A percentile compares a stretch with the other conserved stretches of the same genome.
Conservation (phyloP, 2,797 vertebrate species). For the Pogoniulus pusillus region DNA sequence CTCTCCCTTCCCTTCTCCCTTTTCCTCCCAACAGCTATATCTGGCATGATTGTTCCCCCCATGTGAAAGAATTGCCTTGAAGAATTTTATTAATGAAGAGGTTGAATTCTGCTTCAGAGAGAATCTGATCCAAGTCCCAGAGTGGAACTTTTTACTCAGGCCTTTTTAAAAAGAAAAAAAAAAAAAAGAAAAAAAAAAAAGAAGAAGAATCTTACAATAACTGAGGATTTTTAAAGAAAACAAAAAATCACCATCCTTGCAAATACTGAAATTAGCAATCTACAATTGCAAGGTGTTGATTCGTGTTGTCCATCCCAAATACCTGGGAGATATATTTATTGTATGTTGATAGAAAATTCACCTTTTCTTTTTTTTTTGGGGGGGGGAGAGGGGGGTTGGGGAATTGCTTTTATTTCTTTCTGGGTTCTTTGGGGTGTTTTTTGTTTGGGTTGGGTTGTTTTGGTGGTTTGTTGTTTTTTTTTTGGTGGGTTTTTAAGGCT, state of each 20-base stretch:
- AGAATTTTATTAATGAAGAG: constrained; percentile 83
- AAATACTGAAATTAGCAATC: constrained; percentile 81
- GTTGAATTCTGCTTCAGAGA: constrained; percentile 82
- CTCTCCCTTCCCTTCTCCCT: constrained; percentile 47
- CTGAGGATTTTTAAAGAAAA: constrained; percentile 84
- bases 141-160: constrained; percentile 95
- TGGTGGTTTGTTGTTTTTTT: not conserved
- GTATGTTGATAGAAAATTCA: constrained; percentile 76
- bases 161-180: constrained; percentile 84
- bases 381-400: not conserved
- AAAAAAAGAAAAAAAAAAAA: constrained; percentile 74
- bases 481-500: constrained; percentile 59
- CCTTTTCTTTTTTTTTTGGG: constrained; percentile 4
- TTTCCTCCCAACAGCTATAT: constrained; percentile 88
- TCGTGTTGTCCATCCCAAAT: constrained; percentile 71
- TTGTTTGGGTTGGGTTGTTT: too few species aligned
- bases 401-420: not conserved
- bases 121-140: constrained; percentile 88
- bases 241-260: constrained; percentile 81
- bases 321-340: constrained; percentile 80
- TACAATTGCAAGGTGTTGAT: constrained; percentile 81
- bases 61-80: constrained; percentile 93
- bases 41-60: constrained; percentile 97
- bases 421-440: not conserved
- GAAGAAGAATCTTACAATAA: constrained; percentile 86